Percentiles rank a stretch among this genome's conserved stretches.
Evolutionary conservation across 2,888 invertebrate species (phyloP).

Genomic region (Chrysolina americana): DNA sequence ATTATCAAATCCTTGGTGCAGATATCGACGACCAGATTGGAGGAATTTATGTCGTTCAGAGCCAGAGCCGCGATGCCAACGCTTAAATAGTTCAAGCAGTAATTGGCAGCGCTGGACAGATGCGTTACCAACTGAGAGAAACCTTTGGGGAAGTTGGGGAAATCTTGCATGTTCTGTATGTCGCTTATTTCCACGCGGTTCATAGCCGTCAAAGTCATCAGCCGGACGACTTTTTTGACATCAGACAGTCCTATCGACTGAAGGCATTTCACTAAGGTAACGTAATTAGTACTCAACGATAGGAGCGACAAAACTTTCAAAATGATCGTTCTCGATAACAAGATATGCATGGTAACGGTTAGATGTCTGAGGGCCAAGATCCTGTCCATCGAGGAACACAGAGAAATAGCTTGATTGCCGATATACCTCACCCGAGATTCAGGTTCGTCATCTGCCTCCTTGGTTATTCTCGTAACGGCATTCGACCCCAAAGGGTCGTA

Average conservation of each 20-base stretch:
- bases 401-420: constrained; percentile 71
- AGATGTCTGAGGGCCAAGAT: constrained; percentile 72
- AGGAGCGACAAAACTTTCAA: constrained; percentile 72
- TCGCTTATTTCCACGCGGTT: constrained; percentile 70
- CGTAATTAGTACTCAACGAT: constrained; percentile 60
- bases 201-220: constrained; percentile 75
- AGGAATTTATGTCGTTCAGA: constrained; percentile 72
- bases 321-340: constrained; percentile 73
- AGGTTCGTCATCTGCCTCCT: constrained; percentile 56
- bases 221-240: constrained; percentile 73
- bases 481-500: constrained; percentile 73
- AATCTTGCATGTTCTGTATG: constrained; percentile 57
- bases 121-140: constrained; percentile 61
- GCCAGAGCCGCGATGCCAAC: constrained; percentile 72
- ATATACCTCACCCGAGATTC: constrained; percentile 37
- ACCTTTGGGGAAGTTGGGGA: constrained; percentile 59
- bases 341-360: constrained; percentile 71
- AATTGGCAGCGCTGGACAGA: constrained; percentile 62
- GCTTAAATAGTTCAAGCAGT: constrained; percentile 66
- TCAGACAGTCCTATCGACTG: constrained; percentile 71
- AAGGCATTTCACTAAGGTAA: constrained; percentile 63
- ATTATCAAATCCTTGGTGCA: constrained; percentile 73
- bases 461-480: constrained; percentile 66
- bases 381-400: constrained; percentile 70
- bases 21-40: constrained; percentile 73